A percentile compares a stretch with the other conserved stretches of the same genome.
Evolutionary conservation across 2,888 invertebrate species (phyloP).

Genomic region (Drosophila prolongata): DNA sequence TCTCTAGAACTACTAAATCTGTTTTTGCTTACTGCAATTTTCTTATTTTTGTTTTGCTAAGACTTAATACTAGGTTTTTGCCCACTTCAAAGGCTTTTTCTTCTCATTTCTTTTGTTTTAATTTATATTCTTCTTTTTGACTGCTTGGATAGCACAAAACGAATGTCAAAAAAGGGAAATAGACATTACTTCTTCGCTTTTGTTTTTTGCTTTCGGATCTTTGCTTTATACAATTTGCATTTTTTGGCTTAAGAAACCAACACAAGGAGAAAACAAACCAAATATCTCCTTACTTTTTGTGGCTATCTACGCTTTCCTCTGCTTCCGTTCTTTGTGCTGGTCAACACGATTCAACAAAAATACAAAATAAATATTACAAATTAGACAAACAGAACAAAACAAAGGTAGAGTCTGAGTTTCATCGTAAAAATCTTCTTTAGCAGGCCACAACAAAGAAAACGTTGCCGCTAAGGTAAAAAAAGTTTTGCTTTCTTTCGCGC

Average conservation of each 20-base stretch:
- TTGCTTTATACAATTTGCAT: conserved; percentile 47
- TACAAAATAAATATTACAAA: conserved; percentile 46
- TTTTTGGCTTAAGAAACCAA: conserved; percentile 24
- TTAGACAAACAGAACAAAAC: conserved; percentile 42
- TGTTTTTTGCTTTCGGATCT: conserved; percentile 14
- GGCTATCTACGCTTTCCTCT: conserved; percentile 26
- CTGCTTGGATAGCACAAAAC: conserved; percentile 43
- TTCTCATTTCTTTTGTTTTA: conserved; percentile 29
- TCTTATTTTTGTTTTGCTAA: conserved; percentile 47
- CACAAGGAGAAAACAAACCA: conserved; percentile 30
- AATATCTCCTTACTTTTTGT: conserved; percentile 29
- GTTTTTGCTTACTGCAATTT: conserved; percentile 38
- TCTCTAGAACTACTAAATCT: conserved; percentile 45
- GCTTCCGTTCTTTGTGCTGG: conserved; percentile 56
- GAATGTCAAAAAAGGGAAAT: conserved; percentile 24
- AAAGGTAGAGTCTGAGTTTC: conserved; percentile 32
- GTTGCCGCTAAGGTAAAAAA: conserved; percentile 33
- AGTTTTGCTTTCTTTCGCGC: conserved; percentile 19
- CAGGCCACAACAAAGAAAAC: conserved; percentile 23
- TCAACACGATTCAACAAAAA: conserved; percentile 39
- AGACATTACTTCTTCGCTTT: conserved; percentile 14
- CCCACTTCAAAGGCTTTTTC: conserved; percentile 28
- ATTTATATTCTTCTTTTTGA: conserved; percentile 20
- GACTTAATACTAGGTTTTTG: conserved; percentile 36
- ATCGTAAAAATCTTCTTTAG: conserved; percentile 21